phyloP scores from a whole-genome alignment of 2,888 invertebrate genomes.

The Lymantria dispar region DNA sequence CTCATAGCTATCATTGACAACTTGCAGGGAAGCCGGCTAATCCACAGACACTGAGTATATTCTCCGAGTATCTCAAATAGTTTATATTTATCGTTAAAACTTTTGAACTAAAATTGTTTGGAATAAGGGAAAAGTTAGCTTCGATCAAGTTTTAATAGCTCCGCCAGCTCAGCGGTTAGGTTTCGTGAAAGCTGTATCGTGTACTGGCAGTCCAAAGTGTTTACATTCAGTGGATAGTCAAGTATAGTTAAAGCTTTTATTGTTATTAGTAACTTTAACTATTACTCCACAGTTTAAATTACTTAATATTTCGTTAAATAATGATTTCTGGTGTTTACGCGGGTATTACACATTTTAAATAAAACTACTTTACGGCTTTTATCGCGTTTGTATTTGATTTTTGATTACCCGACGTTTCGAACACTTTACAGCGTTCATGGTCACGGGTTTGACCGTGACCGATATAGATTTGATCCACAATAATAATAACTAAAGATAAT shows the following conservation, averaged over 20 bases:
- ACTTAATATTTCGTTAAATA: neutral
- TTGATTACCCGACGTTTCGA: no score
- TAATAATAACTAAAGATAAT: no score
- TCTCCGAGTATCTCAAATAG: constrained; percentile 1
- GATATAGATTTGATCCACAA: no score
- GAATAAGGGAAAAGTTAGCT: constrained; percentile 39
- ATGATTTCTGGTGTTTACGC: no score
- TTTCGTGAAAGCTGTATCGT: constrained; percentile 39
- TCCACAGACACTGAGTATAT: no score
- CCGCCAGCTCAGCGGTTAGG: constrained; percentile 35
- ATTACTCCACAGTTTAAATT: constrained; percentile 26
- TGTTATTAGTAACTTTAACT: constrained; percentile 26
- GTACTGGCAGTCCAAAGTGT: constrained; percentile 22
- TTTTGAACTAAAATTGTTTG: constrained; percentile 22
- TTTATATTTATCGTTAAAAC: constrained; percentile 12
- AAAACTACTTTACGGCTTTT: no score
- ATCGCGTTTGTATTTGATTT: no score
- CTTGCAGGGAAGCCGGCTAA: no score
- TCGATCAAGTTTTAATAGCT: constrained; percentile 48
- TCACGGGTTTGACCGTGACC: no score
- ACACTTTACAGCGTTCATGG: no score
- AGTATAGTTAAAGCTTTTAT: constrained; percentile 21
- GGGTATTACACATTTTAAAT: no score
- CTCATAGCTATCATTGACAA: no score
- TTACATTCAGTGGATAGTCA: constrained; percentile 27